These are phyloP conservation scores for Python bivittatus DNA, from an alignment of 2,113 vertebrate genomes.

Conservation along the genomic window DNA sequence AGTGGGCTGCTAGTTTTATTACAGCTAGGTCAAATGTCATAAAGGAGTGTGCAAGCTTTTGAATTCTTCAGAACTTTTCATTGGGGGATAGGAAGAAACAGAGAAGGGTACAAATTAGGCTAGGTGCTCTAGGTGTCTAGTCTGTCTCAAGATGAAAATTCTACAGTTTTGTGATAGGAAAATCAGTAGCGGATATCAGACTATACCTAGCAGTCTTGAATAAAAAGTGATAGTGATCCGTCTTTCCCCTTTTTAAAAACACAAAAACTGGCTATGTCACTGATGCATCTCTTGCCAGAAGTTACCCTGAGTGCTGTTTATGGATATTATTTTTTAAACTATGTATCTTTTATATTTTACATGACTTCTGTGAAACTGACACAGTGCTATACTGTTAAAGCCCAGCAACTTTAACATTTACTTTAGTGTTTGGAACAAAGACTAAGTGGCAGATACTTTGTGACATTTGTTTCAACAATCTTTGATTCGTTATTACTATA, in stretches of 20 bases:
- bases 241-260: background rate
- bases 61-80: background rate
- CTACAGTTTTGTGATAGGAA: background rate
- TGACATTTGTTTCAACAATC: background rate
- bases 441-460: background rate
- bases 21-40: background rate
- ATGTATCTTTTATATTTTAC: background rate
- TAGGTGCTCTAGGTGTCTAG: background rate
- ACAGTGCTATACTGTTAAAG: background rate
- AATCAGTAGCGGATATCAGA: background rate
- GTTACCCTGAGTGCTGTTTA: background rate
- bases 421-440: conserved; percentile 32
- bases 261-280: background rate
- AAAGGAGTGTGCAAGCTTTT: background rate
- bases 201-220: background rate
- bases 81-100: background rate
- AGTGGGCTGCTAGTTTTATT: background rate
- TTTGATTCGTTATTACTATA: conserved; percentile 18
- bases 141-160: background rate
- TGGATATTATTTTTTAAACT: background rate
- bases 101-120: background rate
- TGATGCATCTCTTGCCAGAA: background rate
- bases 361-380: background rate
- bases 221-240: background rate
- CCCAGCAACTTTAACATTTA: conserved; percentile 13